Conservation (phyloP, 2,888 invertebrate genomes). For the Drosophila putrida region DNA sequence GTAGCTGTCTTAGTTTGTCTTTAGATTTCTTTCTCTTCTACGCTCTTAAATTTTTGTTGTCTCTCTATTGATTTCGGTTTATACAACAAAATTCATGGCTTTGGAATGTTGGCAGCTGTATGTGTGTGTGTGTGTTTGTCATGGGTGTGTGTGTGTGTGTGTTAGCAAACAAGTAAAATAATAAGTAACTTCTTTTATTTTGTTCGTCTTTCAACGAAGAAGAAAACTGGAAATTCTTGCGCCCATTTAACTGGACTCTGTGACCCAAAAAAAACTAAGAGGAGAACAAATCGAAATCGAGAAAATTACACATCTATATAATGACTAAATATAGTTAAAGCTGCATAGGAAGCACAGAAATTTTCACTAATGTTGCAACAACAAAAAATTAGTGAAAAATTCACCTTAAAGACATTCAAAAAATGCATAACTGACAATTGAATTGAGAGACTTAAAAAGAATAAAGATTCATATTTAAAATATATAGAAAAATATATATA, state of each 20-base stretch:
- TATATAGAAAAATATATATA: too few species aligned
- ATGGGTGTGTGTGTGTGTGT: slow-evolving; percentile 28
- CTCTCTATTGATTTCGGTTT: slow-evolving; percentile 76
- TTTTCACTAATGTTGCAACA: background rate
- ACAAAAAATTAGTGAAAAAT: background rate
- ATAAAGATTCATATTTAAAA: too few species aligned
- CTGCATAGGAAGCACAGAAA: background rate
- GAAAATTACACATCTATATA: background rate
- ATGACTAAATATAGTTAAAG: background rate
- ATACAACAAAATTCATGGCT: slow-evolving; percentile 66
- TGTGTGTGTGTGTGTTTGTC: slow-evolving; percentile 17
- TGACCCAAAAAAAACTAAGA: slow-evolving; percentile 68
- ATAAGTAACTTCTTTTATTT: slow-evolving; percentile 55
- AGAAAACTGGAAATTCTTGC: slow-evolving; percentile 74
- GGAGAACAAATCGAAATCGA: background rate
- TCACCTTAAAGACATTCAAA: background rate
- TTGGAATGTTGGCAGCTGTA: slow-evolving; percentile 60
- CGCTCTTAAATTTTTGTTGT: slow-evolving; percentile 31
- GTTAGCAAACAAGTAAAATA: slow-evolving; percentile 54
- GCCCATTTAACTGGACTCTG: slow-evolving; percentile 49
- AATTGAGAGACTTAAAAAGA: too few species aligned
- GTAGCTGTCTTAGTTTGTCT: slow-evolving; percentile 1
- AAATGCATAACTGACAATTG: too few species aligned
- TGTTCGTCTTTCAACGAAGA: slow-evolving; percentile 30
- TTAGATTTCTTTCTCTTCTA: slow-evolving; percentile 35